These are phyloP conservation scores for Drosophila rubida DNA, from an alignment of 2,888 invertebrate genomes.

Conservation along the genomic window DNA sequence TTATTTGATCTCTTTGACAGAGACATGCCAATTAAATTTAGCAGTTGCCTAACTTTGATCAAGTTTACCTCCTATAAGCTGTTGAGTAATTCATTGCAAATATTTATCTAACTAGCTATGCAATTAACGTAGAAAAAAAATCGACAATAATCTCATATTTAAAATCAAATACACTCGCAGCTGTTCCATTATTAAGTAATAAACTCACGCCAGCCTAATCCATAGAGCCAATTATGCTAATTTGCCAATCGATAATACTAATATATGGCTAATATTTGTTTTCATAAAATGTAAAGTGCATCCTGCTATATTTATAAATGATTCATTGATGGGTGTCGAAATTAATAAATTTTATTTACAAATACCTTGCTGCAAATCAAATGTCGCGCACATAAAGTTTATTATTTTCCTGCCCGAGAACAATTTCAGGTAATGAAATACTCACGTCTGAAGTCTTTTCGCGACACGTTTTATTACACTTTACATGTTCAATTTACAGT, in stretches of 20 bases:
- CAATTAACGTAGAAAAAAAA: not conserved
- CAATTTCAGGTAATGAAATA: conserved; percentile 53
- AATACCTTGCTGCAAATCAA: conserved; percentile 5
- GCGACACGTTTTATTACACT: conserved; percentile 64
- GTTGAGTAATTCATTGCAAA: not conserved
- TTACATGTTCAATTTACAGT: conserved; percentile 35
- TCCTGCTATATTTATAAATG: not conserved
- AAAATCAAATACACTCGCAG: not conserved
- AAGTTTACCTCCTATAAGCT: not conserved
- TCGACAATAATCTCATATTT: not conserved
- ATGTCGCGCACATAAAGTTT: conserved; percentile 29
- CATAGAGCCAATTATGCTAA: not conserved
- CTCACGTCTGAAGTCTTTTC: conserved; percentile 18
- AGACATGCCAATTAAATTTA: not conserved
- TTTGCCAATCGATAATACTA: not conserved
- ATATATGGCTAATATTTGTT: not conserved
- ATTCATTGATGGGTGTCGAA: conserved; percentile 27
- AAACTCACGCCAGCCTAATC: not conserved
- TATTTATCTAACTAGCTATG: not conserved
- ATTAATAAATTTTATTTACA: conserved; percentile 27
- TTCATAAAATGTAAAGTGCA: not conserved
- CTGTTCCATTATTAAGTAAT: not conserved
- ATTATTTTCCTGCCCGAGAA: conserved; percentile 32
- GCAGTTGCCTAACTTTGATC: not conserved
- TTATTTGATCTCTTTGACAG: not conserved